These are phyloP conservation scores for Meiosimyza decipiens DNA, from an alignment of 2,888 invertebrate genomes.

Conservation along the genomic window DNA sequence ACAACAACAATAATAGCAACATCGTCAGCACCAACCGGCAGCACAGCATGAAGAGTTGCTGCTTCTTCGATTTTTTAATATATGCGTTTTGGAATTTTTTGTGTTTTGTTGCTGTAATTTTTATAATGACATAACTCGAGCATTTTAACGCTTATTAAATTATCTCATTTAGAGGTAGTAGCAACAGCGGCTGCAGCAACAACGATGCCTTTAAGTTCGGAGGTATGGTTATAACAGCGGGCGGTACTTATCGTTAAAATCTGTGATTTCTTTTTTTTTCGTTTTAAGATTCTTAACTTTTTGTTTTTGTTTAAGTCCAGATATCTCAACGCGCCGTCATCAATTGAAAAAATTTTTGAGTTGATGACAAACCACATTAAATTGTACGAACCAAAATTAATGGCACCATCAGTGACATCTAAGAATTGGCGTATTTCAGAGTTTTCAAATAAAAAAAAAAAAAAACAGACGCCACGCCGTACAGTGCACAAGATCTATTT, in stretches of 20 bases:
- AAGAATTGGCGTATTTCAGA: too few relatives aligned
- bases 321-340: too few relatives aligned
- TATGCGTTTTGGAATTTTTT: not conserved
- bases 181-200: not conserved
- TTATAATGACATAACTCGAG: constrained; percentile 66
- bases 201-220: too few relatives aligned
- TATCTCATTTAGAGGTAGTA: constrained; percentile 60
- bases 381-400: too few relatives aligned
- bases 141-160: constrained; percentile 66
- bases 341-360: too few relatives aligned
- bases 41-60: not conserved
- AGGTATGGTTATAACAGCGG: not conserved
- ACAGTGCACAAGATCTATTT: too few relatives aligned
- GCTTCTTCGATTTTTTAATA: not conserved
- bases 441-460: too few relatives aligned
- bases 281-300: not conserved
- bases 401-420: too few relatives aligned
- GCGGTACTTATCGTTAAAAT: constrained; percentile 15
- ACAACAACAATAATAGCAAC: constrained; percentile 1
- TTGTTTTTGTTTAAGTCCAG: too few relatives aligned
- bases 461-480: too few relatives aligned
- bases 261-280: constrained; percentile 5
- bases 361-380: too few relatives aligned
- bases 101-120: constrained; percentile 40
- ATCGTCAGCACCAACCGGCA: not conserved